Conservation (phyloP, 2,888 invertebrate genomes). For the Uropetala carovei region DNA sequence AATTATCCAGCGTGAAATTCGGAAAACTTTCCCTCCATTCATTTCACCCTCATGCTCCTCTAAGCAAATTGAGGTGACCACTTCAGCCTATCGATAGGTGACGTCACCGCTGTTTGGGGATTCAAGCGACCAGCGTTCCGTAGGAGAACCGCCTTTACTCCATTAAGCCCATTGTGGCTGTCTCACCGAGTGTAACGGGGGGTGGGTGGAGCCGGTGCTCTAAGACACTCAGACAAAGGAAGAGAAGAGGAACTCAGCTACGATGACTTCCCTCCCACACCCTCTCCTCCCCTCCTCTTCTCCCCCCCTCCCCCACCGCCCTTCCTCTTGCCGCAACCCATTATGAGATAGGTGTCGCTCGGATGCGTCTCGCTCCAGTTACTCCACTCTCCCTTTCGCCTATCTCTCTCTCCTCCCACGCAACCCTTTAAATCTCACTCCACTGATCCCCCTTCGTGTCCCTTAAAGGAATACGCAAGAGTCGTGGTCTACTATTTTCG, state of each 20-base stretch:
- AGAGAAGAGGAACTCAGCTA: slow-evolving; percentile 44
- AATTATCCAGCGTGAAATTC: too few species aligned
- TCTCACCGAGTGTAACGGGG: slow-evolving; percentile 34
- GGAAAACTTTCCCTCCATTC: too few species aligned
- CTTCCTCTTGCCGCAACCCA: slow-evolving; percentile 28
- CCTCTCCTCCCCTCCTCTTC: not conserved
- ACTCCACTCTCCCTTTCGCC: not conserved
- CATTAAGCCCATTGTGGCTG: slow-evolving; percentile 45
- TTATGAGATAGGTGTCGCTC: slow-evolving; percentile 22
- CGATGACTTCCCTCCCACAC: not conserved
- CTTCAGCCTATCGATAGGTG: not conserved
- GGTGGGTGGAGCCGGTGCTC: slow-evolving; percentile 34
- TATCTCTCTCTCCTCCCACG: not conserved
- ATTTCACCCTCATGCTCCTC: too few species aligned
- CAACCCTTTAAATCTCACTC: not conserved
- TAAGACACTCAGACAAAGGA: slow-evolving; percentile 1
- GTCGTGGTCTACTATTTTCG: not conserved
- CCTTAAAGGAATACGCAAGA: not conserved
- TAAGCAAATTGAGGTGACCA: too few species aligned
- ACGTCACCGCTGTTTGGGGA: not conserved
- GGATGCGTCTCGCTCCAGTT: slow-evolving; percentile 20
- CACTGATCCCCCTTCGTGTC: not conserved
- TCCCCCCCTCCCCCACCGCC: not conserved
- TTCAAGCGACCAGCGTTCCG: not conserved
- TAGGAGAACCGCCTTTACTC: not conserved